phyloP scores from a whole-genome alignment of 2,113 vertebrate species.

The Rhea americana region DNA sequence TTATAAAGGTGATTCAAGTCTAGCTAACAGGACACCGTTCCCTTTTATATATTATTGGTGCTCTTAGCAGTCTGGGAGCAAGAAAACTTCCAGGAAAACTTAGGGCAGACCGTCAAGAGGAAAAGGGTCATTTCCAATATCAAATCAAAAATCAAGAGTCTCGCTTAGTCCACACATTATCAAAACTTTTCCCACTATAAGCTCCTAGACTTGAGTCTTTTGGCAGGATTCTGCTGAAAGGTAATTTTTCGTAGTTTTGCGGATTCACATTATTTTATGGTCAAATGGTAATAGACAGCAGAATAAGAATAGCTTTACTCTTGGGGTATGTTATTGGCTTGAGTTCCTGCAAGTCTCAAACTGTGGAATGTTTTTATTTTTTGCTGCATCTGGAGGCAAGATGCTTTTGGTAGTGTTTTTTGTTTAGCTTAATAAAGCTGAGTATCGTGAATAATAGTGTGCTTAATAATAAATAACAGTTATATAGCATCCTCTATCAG shows the following conservation, averaged over 20 bases:
- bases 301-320: background rate
- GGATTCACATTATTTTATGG: background rate
- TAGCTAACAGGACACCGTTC: background rate
- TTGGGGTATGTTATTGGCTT: background rate
- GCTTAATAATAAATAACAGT: background rate
- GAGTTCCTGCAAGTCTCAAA: background rate
- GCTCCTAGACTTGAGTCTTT: background rate
- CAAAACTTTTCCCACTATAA: background rate
- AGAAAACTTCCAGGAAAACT: background rate
- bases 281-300: background rate
- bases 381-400: background rate
- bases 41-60: background rate
- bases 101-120: background rate
- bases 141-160: background rate
- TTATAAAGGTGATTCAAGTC: background rate
- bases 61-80: background rate
- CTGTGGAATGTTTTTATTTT: background rate
- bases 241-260: background rate
- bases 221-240: background rate
- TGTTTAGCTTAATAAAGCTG: background rate
- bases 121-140: background rate
- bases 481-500: background rate
- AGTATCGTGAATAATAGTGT: background rate
- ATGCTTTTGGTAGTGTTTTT: background rate
- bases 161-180: background rate